phyloP scores from a whole-genome alignment of 1,140 invertebrate species.

The Samia ricini region DNA sequence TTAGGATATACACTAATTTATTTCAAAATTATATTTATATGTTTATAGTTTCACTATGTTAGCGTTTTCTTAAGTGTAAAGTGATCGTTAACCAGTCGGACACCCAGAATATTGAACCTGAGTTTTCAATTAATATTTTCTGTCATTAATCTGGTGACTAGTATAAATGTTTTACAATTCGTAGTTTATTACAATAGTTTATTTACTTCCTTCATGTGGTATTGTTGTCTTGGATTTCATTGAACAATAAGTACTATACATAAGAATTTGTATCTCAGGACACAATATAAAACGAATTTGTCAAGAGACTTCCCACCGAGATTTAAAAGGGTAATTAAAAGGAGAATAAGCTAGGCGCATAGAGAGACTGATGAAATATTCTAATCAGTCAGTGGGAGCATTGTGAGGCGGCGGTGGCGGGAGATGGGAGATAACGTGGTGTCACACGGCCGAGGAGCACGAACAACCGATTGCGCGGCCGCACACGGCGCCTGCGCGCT shows the following conservation, averaged over 20 bases:
- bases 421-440: constrained; percentile 58
- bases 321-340: constrained; percentile 52
- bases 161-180: too few relatives aligned
- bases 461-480: constrained; percentile 54
- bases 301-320: constrained; percentile 29
- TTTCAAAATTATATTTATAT: too few relatives aligned
- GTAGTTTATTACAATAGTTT: too few relatives aligned
- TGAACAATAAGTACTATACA: too few relatives aligned
- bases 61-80: too few relatives aligned
- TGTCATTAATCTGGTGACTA: too few relatives aligned
- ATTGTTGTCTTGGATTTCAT: not conserved
- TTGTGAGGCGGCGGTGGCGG: constrained; percentile 37
- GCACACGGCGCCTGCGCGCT: constrained; percentile 68
- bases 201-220: not conserved
- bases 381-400: constrained; percentile 60
- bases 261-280: too few relatives aligned
- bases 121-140: too few relatives aligned
- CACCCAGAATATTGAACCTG: too few relatives aligned
- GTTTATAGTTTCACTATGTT: too few relatives aligned
- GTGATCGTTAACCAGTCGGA: too few relatives aligned
- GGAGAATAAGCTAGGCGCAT: constrained; percentile 25
- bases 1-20: too few relatives aligned
- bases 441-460: constrained; percentile 50
- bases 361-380: constrained; percentile 61
- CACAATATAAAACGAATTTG: constrained; percentile 13